Percentiles rank a stretch among this genome's conserved stretches.
Conservation (phyloP, 30 jellyfish, hydroid and myxozoan species). For the Aurelia sp. region DNA sequence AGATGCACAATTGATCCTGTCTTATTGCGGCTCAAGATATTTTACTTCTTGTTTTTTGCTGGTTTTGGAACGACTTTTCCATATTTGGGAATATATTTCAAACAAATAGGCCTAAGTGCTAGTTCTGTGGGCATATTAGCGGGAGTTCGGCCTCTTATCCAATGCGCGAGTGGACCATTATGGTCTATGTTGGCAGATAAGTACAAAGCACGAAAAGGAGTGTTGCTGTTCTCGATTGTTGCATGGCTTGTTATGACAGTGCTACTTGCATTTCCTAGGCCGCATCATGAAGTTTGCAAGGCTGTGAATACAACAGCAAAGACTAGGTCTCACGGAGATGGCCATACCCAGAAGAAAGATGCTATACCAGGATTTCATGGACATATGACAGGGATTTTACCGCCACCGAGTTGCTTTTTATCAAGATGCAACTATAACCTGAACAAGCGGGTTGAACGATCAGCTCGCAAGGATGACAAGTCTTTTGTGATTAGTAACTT, state of each 20-base stretch:
- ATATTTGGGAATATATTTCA: constrained; percentile 92
- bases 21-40: constrained; percentile 71
- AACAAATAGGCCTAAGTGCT: constrained; percentile 97
- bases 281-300: constrained; percentile 84
- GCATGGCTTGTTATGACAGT: constrained; percentile 99
- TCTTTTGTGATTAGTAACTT: constrained; percentile 21
- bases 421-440: neutral
- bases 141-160: constrained; percentile 98
- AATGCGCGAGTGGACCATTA: constrained; percentile 97
- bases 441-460: neutral
- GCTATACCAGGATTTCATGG: constrained; percentile 48
- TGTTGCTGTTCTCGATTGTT: constrained; percentile 85
- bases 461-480: constrained; percentile 16
- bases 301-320: constrained; percentile 49
- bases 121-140: constrained; percentile 95
- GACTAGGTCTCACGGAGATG: neutral
- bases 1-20: constrained; percentile 81
- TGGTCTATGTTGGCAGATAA: constrained; percentile 98
- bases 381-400: constrained; percentile 42
- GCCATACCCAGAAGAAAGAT: constrained; percentile 38
- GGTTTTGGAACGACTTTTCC: constrained; percentile 99
- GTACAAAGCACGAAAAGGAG: constrained; percentile 81
- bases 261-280: constrained; percentile 94
- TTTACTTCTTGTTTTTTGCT: constrained; percentile 90
- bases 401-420: constrained; percentile 46